Evolutionary conservation across 2,113 vertebrate species (phyloP).

Genomic region (Tachycineta bicolor): DNA sequence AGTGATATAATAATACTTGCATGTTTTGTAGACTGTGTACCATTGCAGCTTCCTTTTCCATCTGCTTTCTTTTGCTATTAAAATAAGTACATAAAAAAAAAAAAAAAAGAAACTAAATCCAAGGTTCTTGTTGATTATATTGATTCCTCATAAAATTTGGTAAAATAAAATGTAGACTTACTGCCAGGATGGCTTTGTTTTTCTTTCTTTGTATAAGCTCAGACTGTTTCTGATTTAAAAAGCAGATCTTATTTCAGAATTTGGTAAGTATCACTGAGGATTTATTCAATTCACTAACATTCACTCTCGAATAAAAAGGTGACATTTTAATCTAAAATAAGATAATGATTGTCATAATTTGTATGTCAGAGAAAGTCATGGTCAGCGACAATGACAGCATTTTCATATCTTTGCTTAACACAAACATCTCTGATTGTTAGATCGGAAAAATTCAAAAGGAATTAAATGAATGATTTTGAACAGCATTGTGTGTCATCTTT

Average conservation of each 20-base stretch:
- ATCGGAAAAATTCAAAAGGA: not conserved
- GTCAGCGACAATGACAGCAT: not conserved
- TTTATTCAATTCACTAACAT: conserved; percentile 62
- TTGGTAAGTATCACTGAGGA: conserved; percentile 38
- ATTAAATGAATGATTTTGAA: conserved; percentile 23
- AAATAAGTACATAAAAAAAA: conserved; percentile 14
- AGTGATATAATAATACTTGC: conserved; percentile 38
- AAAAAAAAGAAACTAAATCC: conserved; percentile 10
- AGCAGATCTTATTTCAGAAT: conserved; percentile 38
- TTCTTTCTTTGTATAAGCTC: conserved; percentile 45
- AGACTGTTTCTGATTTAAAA: conserved; percentile 60
- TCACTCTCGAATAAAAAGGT: conserved; percentile 49
- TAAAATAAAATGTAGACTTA: conserved; percentile 60
- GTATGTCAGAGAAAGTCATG: conserved; percentile 46
- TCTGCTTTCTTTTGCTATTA: conserved; percentile 47
- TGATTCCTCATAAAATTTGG: conserved; percentile 23
- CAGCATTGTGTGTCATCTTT: not conserved
- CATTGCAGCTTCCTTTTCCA: conserved; percentile 19
- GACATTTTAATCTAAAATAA: conserved; percentile 50
- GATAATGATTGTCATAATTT: conserved; percentile 30
- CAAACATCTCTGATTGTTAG: not conserved
- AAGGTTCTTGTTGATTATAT: not conserved
- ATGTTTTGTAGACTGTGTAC: conserved; percentile 18
- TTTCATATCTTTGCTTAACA: not conserved
- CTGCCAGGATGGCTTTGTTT: conserved; percentile 44